Evolutionary conservation across 2,113 vertebrate species (phyloP), one percentile per base, ranked within the genome.

Genomic region (Daphoenositta chrysoptera): DNA sequence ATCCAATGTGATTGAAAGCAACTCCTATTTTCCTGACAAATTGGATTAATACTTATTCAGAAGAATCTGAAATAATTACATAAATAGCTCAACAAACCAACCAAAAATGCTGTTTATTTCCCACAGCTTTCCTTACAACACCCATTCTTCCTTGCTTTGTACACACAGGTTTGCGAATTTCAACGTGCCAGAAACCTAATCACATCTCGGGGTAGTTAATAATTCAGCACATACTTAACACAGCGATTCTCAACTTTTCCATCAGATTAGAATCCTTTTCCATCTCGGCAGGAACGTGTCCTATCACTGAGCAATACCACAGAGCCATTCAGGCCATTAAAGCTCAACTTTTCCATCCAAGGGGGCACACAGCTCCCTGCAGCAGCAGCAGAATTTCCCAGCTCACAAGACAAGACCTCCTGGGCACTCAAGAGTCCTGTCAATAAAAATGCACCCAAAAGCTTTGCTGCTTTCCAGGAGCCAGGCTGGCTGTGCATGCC

Each of bases 261-360:
- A 94, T 89, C 84, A 90, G 82, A 70, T 91, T 73, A 91, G 91
- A 89, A 88, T 69, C 37, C 79, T 65, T 80, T 95, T 96, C 90
- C 92, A 86, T 48, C 69, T 60, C 53, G 23, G 79, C 51, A 75
- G 60, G 33, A 51, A 35, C 0, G 1, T 47, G 64, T 83, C 73
- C 63, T 90, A 39, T 47, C 54, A 28, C 65, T 54, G 18, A 53
- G 30, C 63, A 78, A 18, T 5, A 26, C 50, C 80, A 44, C 40
- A 21, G 48, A 76, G 85, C 50, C 71, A 80, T 48, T 66, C 37
- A 88, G 54, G 64, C 45, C 12, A 19, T 13, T 8, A 28, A 45
- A 39, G 10, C 54, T 76, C 75, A 68, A 13, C 56, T 83, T 64
- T 90, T 50, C 83, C 83, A 42, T 24, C 31, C 27, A 11, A 26